phyloP scores from a whole-genome alignment of 53 echinoderm and acorn worm species.

The Paelopatides confundens region DNA sequence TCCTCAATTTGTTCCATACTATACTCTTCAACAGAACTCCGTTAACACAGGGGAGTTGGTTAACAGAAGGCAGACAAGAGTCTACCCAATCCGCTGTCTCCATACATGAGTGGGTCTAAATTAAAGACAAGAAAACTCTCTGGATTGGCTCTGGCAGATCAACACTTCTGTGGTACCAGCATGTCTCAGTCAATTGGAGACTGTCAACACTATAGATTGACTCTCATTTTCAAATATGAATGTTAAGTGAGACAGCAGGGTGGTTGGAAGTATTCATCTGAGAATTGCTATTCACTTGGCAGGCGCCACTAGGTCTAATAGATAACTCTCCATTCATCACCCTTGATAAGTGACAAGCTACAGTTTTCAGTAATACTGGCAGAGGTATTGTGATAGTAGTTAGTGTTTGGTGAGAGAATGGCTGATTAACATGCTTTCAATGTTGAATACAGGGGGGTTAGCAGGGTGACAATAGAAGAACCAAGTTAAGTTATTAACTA shows the following conservation, averaged over 20 bases:
- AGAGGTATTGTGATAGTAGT: background rate
- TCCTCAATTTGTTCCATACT: constrained; percentile 13
- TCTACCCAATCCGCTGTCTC: constrained; percentile 34
- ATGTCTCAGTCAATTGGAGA: constrained; percentile 49
- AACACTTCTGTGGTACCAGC: constrained; percentile 45
- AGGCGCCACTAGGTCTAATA: constrained; percentile 44
- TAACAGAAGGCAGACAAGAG: background rate
- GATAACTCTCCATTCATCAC: constrained; percentile 44
- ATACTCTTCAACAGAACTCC: background rate
- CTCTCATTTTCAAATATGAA: constrained; percentile 49
- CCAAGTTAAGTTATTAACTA: too few relatives aligned
- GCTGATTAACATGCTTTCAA: too few relatives aligned
- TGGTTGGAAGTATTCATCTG: constrained; percentile 36
- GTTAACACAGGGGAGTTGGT: too few relatives aligned
- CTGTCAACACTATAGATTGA: constrained; percentile 25
- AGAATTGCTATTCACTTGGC: constrained; percentile 40
- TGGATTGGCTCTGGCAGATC: constrained; percentile 38
- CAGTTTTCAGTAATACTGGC: constrained; percentile 4
- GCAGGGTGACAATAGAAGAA: too few relatives aligned
- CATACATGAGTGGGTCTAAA: constrained; percentile 31
- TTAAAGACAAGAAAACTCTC: constrained; percentile 38
- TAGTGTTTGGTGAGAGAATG: background rate
- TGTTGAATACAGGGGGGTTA: too few relatives aligned
- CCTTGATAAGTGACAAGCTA: constrained; percentile 43
- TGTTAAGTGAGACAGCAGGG: constrained; percentile 46